Base-by-base conservation (phyloP, 2,797 vertebrate species). In the Enteromius anoplus region DNA sequence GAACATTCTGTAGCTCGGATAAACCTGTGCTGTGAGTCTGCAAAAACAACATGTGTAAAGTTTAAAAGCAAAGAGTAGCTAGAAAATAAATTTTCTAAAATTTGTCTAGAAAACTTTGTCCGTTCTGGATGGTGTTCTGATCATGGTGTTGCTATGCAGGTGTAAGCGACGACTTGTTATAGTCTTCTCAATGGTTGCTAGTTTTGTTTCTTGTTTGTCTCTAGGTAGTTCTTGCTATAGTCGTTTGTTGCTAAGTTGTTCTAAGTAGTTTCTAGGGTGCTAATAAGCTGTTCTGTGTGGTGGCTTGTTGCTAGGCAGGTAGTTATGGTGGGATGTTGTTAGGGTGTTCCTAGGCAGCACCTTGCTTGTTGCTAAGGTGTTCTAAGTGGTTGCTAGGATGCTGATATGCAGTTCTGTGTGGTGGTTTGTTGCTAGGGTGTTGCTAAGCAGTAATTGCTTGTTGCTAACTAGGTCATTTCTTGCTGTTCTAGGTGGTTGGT, bases 1-100 rank as follows among this genome's bases (percentile, higher is more conserved):
- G 51, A 37, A 51, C 80, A 72, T 66, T 42, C 60, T 53, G 70
- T 55, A 72, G 49, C 47, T 55, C n/a, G 12, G 64, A 53, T 21
- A 34, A 45, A 53, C 62, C 60, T 51, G 47, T 65, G 34, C 34
- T 9, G 23, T 6, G 3, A 71, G 69, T 26, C 23, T 37, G 34
- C 34, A 60, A 42, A 40, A 60, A 23, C 11, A 2, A 23, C 29
- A 40, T 5, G 12, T 5, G 2, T 37, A 55, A 60, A 53, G 29
- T n/a, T 34, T 49, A 49, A 65, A 51, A 32, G 21, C 32, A 75
- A 40, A 58, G 29, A 14, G 42, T 10, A 23, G 66, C n/a, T 42
- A 69, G n/a, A 51, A 53, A 73, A 53, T 0, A 4, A n/a, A n/a
- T n/a, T n/a, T n/a, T n/a, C n/a, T n/a, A 53, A 37, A 0, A 4